Evolutionary conservation across 2,113 vertebrate species (phyloP).

Genomic region (Sander vitreus): DNA sequence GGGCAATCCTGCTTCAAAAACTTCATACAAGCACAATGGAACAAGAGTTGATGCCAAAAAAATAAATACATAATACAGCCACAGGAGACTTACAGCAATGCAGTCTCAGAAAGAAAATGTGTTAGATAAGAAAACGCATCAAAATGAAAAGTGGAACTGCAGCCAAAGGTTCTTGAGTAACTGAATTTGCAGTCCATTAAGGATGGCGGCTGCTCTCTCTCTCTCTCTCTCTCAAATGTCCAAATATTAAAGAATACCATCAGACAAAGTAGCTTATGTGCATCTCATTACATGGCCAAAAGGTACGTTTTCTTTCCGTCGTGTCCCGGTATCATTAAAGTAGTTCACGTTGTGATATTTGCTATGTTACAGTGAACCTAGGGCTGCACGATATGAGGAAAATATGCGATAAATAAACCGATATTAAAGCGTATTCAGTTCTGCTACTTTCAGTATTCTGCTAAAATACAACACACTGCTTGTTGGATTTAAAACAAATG

Average conservation of each 20-base stretch:
- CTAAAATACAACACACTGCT: too few species aligned
- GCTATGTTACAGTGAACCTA: background rate
- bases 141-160: constrained; percentile 28
- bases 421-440: too few species aligned
- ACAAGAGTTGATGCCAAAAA: constrained; percentile 17
- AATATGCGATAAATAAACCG: too few species aligned
- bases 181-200: constrained; percentile 63
- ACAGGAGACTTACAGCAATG: constrained; percentile 1
- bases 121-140: constrained; percentile 45
- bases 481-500: too few species aligned
- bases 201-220: constrained; percentile 6
- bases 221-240: background rate
- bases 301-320: background rate
- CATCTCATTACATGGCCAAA: constrained; percentile 34
- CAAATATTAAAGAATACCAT: constrained; percentile 42
- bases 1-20: constrained; percentile 34
- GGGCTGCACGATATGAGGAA: too few species aligned
- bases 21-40: constrained; percentile 5
- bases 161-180: constrained; percentile 51
- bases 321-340: background rate
- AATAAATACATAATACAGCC: constrained; percentile 24
- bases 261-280: constrained; percentile 21
- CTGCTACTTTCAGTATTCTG: too few species aligned
- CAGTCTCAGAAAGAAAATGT: background rate
- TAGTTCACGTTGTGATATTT: background rate